Evolutionary conservation across 2,113 vertebrate species (phyloP).

Genomic region (Chlamydotis undulata): DNA sequence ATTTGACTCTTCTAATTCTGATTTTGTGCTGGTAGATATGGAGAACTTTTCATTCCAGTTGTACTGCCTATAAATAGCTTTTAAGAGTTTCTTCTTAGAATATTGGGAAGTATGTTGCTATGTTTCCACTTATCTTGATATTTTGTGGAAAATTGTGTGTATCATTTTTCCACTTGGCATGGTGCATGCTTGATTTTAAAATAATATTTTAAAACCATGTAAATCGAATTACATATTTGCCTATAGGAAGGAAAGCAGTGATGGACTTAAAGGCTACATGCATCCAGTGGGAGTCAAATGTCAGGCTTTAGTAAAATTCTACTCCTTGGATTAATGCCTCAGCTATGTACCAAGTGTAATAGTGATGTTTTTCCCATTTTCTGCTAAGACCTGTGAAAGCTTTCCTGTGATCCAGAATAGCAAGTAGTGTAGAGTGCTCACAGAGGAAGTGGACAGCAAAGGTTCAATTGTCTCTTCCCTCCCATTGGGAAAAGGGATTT

Average conservation of each 20-base stretch:
- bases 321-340: not conserved
- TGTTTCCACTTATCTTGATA: not conserved
- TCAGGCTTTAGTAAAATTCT: not conserved
- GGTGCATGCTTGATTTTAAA: not conserved
- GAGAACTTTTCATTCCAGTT: not conserved
- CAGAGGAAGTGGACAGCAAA: not conserved
- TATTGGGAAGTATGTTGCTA: rapidly evolving
- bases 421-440: not conserved
- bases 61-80: not conserved
- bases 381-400: not conserved
- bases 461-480: not conserved
- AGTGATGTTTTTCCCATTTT: not conserved
- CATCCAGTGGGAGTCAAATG: not conserved
- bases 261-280: not conserved
- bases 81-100: not conserved
- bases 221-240: not conserved
- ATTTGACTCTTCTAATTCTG: not conserved
- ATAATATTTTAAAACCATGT: not conserved
- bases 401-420: not conserved
- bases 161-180: not conserved
- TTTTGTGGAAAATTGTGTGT: not conserved
- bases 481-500: not conserved
- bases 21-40: not conserved
- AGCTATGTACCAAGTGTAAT: not conserved
- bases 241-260: not conserved